A percentile compares a stretch with the other conserved stretches of the same genome.
Evolutionary conservation across 2,113 vertebrate species (phyloP).

Genomic region (Megaceryle maxima): DNA sequence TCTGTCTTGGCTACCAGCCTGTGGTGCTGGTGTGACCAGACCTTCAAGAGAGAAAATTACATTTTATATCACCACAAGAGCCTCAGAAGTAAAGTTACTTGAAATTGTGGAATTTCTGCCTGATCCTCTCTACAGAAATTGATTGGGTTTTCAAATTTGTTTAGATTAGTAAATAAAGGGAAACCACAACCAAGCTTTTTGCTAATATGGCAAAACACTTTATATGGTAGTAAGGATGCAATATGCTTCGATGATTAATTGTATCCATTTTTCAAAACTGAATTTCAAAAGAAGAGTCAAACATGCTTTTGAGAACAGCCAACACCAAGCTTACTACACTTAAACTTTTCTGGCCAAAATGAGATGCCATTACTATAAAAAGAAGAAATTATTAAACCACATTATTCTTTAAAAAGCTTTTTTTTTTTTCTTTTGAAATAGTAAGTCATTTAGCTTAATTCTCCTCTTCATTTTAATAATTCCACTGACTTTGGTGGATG

Average conservation of each 20-base stretch:
- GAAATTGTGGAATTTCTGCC: neutral
- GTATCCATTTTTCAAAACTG: neutral
- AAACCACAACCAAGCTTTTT: neutral
- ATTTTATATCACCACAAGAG: neutral
- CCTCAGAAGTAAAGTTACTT: neutral
- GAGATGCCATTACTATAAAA: neutral
- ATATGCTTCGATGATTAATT: neutral
- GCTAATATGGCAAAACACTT: neutral
- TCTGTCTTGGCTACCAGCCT: neutral
- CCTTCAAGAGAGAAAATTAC: neutral
- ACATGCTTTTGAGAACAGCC: neutral
- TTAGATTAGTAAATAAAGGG: neutral
- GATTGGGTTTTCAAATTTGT: neutral
- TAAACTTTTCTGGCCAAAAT: neutral
- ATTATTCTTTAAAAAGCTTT: neutral
- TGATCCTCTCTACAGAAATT: neutral
- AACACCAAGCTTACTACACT: neutral
- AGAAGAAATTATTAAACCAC: neutral
- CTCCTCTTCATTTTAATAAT: neutral
- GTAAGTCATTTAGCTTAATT: neutral
- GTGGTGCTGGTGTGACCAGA: neutral
- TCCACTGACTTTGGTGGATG: neutral
- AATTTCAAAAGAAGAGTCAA: neutral
- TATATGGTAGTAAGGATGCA: neutral
- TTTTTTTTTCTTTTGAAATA: neutral